phyloP scores from a whole-genome alignment of 2,888 invertebrate genomes.

The Stenotaenia linearis region DNA sequence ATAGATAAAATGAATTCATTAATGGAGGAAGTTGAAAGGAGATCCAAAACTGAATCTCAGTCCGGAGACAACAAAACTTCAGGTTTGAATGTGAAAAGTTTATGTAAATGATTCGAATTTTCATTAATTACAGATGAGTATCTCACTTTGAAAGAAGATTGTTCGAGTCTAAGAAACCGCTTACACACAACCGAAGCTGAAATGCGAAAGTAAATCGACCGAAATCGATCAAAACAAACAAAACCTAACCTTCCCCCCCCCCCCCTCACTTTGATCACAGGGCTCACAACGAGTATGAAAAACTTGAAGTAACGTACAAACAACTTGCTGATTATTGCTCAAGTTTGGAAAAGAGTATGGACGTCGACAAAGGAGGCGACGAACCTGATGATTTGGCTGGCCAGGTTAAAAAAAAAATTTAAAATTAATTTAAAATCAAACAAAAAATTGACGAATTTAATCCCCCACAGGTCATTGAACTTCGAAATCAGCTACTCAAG shows the following conservation, averaged over 20 bases:
- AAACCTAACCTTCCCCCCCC: no score
- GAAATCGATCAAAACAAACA: neutral
- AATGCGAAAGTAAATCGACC: constrained; percentile 44
- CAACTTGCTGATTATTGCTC: constrained; percentile 46
- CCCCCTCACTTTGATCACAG: constrained; percentile 41
- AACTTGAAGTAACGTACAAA: constrained; percentile 46
- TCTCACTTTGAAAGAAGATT: constrained; percentile 46
- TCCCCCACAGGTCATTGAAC: constrained; percentile 54
- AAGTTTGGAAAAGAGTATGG: constrained; percentile 45
- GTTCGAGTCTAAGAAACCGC: constrained; percentile 45
- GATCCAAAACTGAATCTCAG: constrained; percentile 10
- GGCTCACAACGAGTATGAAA: constrained; percentile 46
- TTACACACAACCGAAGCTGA: constrained; percentile 48
- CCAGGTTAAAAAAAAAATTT: constrained; percentile 47
- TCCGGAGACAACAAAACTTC: constrained; percentile 32
- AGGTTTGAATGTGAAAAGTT: neutral
- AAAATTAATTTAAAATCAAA: no score
- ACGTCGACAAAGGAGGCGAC: constrained; percentile 43
- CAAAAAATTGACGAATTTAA: no score
- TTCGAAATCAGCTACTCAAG: constrained; percentile 67
- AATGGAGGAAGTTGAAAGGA: constrained; percentile 41
- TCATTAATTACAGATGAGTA: constrained; percentile 42
- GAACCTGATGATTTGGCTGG: constrained; percentile 44
- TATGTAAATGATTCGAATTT: neutral
- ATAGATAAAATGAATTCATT: constrained; percentile 41